Evolutionary conservation across 2,113 vertebrate genomes (phyloP).

Genomic region (Nothocercus julius): DNA sequence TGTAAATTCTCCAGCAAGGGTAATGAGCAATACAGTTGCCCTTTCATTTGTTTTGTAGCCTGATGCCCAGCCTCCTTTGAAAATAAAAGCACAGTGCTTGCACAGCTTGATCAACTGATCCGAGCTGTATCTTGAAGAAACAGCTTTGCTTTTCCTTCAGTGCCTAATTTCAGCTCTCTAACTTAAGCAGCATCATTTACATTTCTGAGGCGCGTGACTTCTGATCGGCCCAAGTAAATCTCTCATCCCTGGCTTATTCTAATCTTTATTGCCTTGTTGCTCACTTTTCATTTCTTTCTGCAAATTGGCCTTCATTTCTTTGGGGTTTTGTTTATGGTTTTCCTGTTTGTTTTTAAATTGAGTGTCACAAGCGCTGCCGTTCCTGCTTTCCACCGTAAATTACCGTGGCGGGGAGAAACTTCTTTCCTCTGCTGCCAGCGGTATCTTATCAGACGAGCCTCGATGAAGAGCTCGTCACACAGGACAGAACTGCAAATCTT

Average conservation of each 20-base stretch:
- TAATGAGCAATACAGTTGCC: not conserved
- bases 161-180: slow-evolving; percentile 23
- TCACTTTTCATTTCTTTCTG: not conserved
- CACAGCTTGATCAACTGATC: not conserved
- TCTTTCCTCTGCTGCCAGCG: not conserved
- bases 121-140: slow-evolving; percentile 33
- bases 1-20: slow-evolving; percentile 25
- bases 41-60: not conserved
- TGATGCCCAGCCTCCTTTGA: not conserved
- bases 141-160: slow-evolving; percentile 20
- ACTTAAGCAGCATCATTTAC: slow-evolving; percentile 63
- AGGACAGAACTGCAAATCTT: not conserved
- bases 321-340: not conserved
- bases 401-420: not conserved
- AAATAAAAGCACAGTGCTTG: not conserved
- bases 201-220: slow-evolving; percentile 50
- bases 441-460: not conserved
- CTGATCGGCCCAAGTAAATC: slow-evolving; percentile 42
- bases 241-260: slow-evolving; percentile 20
- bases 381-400: not conserved
- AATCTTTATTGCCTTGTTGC: not conserved
- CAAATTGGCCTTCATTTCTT: not conserved
- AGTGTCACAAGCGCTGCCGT: not conserved
- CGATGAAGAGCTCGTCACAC: not conserved
- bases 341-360: not conserved